Evolutionary conservation across 2,113 vertebrate genomes (phyloP), one percentile per base, ranked within the genome.

Genomic region (Egretta garzetta): DNA sequence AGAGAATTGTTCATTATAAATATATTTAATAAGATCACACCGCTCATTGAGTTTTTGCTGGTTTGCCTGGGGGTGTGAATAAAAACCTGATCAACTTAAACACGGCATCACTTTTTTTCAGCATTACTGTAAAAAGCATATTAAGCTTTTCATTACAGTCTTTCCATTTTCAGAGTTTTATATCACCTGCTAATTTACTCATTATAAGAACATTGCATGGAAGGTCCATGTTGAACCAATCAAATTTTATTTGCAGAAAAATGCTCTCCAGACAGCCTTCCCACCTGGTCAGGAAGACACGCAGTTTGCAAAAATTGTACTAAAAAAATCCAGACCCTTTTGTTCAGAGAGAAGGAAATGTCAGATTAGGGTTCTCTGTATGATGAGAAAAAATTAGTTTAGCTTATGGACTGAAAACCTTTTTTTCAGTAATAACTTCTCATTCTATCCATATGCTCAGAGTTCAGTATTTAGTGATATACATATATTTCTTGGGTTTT

Each of bases 71-170:
- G 49, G 73, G 9, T 84, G 45, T 81, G 83, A 86, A 79, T 94
- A 76, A 91, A 95, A 94, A 56, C 39, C 30, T 2, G 39, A 81
- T 84, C 62, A 68, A 53, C 73, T 89, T 82, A 81, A 88, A 63
- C 88, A 32, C 22, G 28, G 53, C 43, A 72, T 92, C 28, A 6
- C 47, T 71, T 94, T 71, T 71, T 58, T 56, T 83, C 86, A 83
- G 60, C 32, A 9, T 71, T 68, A 35, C 73, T 77, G 52, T 96
- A 94, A 91, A 90, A 94, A 58, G 26, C 37, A 32, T 86, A 74
- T 92, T 83, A 86, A 86, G 49, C 41, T 89, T 96, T 96, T 95
- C 76, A 89, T 96, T 96, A 84, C n/a, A 85, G 52, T 52, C 56
- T 77, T 92, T 50, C 80, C 10, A n/a, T 85, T 91, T 93, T 77